Evolutionary conservation across 2,888 invertebrate genomes (phyloP).

Genomic region (Arrhopalites spinosus): DNA sequence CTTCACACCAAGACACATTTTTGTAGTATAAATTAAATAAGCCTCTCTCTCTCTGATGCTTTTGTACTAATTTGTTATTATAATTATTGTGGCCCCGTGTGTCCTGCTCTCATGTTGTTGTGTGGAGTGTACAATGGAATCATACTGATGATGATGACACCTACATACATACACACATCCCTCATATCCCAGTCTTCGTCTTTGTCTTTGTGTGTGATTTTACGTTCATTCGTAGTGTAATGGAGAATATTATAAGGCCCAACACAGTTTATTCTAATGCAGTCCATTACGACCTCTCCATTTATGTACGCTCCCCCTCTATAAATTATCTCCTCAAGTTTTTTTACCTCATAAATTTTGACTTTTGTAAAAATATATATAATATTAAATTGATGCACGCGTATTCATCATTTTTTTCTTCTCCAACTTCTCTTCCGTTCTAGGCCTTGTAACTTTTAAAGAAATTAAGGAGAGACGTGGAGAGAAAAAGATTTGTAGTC

Average conservation of each 20-base stretch:
- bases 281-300: not conserved
- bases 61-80: slow-evolving; percentile 27
- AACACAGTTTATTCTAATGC: no score
- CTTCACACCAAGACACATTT: slow-evolving; percentile 26
- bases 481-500: no score
- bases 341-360: not conserved
- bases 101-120: not conserved
- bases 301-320: not conserved
- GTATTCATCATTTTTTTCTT: not conserved
- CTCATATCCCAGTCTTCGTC: not conserved
- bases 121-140: not conserved
- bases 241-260: no score
- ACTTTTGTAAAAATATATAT: not conserved
- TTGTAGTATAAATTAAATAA: slow-evolving; percentile 18
- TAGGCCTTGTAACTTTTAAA: not conserved
- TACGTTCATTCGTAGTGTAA: no score
- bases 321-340: no score
- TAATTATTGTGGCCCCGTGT: slow-evolving; percentile 17
- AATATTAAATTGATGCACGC: not conserved
- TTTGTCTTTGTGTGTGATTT: not conserved
- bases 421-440: not conserved
- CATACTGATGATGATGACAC: slow-evolving; percentile 18
- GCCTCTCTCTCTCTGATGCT: not conserved
- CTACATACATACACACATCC: not conserved
- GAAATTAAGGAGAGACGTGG: not conserved